Evolutionary conservation across 1,140 invertebrate genomes (phyloP).

Genomic region (Nomia melanderi): DNA sequence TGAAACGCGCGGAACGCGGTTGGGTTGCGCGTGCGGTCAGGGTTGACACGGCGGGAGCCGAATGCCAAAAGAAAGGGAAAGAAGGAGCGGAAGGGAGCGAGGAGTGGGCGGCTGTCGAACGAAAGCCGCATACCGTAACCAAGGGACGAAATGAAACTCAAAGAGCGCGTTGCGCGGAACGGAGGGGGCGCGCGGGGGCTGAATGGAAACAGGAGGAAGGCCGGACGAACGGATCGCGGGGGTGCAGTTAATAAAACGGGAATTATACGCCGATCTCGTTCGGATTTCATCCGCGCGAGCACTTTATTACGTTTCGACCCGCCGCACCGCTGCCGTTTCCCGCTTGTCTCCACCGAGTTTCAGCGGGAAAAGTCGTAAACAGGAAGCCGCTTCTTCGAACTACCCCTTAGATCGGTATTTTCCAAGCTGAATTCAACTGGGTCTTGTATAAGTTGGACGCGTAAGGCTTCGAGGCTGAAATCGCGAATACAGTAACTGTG

Average conservation of each 20-base stretch:
- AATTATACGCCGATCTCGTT: constrained; percentile 66
- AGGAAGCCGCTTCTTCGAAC: background rate
- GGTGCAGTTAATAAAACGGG: constrained; percentile 66
- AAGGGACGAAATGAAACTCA: constrained; percentile 63
- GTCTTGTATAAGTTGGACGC: too few species aligned
- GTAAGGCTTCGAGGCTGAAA: too few species aligned
- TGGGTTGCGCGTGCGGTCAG: constrained; percentile 33
- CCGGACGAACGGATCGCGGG: constrained; percentile 46
- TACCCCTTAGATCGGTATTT: background rate
- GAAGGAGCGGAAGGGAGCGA: constrained; percentile 10
- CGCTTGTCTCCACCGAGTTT: background rate
- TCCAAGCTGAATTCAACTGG: background rate
- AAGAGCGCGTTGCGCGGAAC: constrained; percentile 53
- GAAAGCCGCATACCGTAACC: constrained; percentile 53
- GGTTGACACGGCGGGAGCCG: constrained; percentile 4
- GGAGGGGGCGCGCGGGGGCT: background rate
- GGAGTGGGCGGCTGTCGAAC: constrained; percentile 16
- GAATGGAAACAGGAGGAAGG: constrained; percentile 45
- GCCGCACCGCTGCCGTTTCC: background rate
- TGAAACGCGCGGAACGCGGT: background rate
- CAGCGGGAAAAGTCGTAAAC: constrained; percentile 18
- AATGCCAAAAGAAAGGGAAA: constrained; percentile 4
- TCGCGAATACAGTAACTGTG: too few species aligned
- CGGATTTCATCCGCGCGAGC: constrained; percentile 61
- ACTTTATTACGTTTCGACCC: constrained; percentile 64